Conservation (phyloP, 1,140 invertebrate genomes). For the Brachionus plicatilis region DNA sequence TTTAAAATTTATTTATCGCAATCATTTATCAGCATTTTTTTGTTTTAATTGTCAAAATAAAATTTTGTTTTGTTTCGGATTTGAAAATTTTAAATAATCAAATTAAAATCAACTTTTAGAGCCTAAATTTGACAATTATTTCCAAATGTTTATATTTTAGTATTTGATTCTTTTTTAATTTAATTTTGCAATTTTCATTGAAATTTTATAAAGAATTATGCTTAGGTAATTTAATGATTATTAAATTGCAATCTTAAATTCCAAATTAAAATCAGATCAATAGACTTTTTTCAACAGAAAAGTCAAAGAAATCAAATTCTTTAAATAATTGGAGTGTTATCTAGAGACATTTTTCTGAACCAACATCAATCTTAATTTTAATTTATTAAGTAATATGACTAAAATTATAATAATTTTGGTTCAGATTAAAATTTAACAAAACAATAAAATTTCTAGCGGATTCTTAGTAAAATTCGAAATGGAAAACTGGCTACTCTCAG, state of each 20-base stretch:
- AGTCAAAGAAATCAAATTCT: neutral
- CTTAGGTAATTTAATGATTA: neutral
- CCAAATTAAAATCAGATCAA: neutral
- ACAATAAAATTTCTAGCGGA: neutral
- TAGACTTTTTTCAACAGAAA: neutral
- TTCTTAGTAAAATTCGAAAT: neutral
- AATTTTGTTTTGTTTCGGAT: no score
- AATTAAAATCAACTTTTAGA: no score
- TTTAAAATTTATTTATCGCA: no score
- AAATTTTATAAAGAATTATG: neutral
- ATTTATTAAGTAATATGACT: slow-evolving; percentile 1
- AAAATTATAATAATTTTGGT: slow-evolving; percentile 2
- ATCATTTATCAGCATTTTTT: no score
- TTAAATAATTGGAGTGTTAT: neutral
- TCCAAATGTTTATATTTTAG: neutral
- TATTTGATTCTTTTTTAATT: neutral
- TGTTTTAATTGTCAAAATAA: no score
- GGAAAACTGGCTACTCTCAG: slow-evolving; percentile 19
- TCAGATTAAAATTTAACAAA: neutral
- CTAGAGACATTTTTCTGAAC: neutral
- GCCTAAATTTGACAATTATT: neutral
- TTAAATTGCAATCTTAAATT: neutral
- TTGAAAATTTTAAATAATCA: no score
- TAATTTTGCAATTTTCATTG: neutral
- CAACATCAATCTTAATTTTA: neutral